A percentile compares a stretch with the other conserved stretches of the same genome.
phyloP scores from a whole-genome alignment of 2,888 invertebrate species.

The Calephelis perditalis region DNA sequence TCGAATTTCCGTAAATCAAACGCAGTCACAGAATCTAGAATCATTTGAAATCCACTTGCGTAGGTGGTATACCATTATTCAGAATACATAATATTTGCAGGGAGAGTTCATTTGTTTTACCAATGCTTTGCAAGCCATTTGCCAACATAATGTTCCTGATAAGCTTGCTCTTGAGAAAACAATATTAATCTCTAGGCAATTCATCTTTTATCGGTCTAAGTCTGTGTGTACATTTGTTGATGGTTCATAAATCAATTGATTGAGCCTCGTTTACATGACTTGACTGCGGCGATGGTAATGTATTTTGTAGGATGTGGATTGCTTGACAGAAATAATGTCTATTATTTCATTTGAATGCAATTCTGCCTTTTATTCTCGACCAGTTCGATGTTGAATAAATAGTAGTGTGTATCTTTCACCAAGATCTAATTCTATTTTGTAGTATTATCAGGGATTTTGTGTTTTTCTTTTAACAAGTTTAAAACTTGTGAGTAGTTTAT shows the following conservation, averaged over 20 bases:
- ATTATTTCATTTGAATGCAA: constrained; percentile 1
- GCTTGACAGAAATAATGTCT: constrained; percentile 11
- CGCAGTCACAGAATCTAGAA: constrained; percentile 19
- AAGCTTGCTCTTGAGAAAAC: constrained; percentile 46
- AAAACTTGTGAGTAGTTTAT: no score
- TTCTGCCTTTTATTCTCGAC: no score
- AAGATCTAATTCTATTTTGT: no score
- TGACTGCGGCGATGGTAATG: constrained; percentile 20
- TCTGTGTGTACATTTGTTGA: constrained; percentile 47
- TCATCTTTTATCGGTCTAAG: constrained; percentile 66
- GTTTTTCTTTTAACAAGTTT: no score
- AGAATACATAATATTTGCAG: constrained; percentile 26
- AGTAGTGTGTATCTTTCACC: no score
- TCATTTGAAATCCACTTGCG: constrained; percentile 21
- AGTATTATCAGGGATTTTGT: no score
- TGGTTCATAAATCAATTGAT: constrained; percentile 54
- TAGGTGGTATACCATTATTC: constrained; percentile 25
- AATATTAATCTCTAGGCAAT: constrained; percentile 60
- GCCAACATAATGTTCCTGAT: constrained; percentile 59
- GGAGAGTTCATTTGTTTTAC: constrained; percentile 42
- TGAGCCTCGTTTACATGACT: constrained; percentile 38
- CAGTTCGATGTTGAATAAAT: no score
- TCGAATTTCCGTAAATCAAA: constrained; percentile 12
- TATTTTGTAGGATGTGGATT: constrained; percentile 9
- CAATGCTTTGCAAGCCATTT: constrained; percentile 47